Evolutionary conservation across 2,797 vertebrate genomes (phyloP).

Genomic region (Cyclura pinguis): DNA sequence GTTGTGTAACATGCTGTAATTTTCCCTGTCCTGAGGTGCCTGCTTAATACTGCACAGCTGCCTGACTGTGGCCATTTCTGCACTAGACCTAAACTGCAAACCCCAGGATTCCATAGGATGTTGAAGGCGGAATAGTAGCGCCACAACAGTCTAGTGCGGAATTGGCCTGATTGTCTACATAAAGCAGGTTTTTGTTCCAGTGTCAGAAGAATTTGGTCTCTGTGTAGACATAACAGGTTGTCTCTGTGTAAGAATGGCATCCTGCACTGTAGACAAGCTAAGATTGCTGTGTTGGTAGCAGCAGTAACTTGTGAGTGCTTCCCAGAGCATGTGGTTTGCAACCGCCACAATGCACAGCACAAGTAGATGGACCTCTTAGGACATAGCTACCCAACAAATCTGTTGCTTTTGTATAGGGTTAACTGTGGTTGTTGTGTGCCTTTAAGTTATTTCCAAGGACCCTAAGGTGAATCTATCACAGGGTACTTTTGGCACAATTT

Average conservation of each 20-base stretch:
- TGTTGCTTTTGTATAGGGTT: not conserved
- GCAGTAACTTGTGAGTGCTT: not conserved
- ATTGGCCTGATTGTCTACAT: not conserved
- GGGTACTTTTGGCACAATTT: no score
- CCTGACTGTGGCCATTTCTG: no score
- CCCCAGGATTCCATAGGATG: no score
- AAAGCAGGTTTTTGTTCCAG: not conserved
- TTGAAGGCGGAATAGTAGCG: no score
- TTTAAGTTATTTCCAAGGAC: no score
- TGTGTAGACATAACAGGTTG: no score
- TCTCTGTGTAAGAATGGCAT: not conserved
- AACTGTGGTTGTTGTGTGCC: no score
- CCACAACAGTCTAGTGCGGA: no score
- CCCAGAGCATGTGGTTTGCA: not conserved
- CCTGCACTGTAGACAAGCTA: not conserved
- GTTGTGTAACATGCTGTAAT: not conserved
- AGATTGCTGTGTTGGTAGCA: not conserved
- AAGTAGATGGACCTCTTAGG: not conserved
- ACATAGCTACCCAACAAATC: not conserved
- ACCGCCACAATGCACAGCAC: no score
- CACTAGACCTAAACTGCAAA: no score
- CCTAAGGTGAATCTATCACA: no score
- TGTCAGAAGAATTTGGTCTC: not conserved
- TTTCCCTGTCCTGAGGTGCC: not conserved
- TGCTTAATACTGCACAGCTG: not conserved